Evolutionary conservation across 2,797 vertebrate species (phyloP).

Genomic region (Hozukius guyotensis): DNA sequence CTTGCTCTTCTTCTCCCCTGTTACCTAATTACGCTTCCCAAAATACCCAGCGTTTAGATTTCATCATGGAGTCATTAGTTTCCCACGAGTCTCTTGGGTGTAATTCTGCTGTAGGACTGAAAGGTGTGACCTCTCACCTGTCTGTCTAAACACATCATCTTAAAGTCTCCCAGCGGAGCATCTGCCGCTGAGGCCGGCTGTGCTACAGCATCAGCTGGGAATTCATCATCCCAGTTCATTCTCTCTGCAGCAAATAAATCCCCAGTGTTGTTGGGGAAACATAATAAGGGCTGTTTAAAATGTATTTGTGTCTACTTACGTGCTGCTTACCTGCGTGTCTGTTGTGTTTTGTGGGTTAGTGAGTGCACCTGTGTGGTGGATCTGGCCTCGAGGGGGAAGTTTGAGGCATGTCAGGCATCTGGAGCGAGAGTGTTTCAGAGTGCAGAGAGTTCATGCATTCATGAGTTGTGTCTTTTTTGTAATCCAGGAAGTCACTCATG

Average conservation of each 20-base stretch:
- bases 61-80: constrained; percentile 28
- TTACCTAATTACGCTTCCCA: constrained; percentile 24
- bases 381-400: neutral
- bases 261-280: neutral
- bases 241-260: constrained; percentile 5
- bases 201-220: constrained; percentile 11
- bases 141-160: constrained; percentile 37
- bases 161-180: constrained; percentile 25
- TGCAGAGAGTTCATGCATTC: neutral
- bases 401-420: constrained; percentile 22
- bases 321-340: neutral
- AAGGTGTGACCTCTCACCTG: constrained; percentile 43
- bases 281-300: neutral
- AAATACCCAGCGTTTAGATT: constrained; percentile 36
- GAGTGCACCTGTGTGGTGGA: neutral
- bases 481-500: neutral
- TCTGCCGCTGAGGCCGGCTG: neutral
- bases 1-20: constrained; percentile 10
- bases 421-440: neutral
- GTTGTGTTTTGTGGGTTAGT: neutral
- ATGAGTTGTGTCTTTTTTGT: constrained; percentile 12
- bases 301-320: neutral
- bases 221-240: constrained; percentile 26
- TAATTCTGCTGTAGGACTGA: neutral
- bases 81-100: neutral